Evolutionary conservation across 2,113 vertebrate species (phyloP), one percentile per base, ranked within the genome.

Genomic region (Stegostoma tigrinum): DNA sequence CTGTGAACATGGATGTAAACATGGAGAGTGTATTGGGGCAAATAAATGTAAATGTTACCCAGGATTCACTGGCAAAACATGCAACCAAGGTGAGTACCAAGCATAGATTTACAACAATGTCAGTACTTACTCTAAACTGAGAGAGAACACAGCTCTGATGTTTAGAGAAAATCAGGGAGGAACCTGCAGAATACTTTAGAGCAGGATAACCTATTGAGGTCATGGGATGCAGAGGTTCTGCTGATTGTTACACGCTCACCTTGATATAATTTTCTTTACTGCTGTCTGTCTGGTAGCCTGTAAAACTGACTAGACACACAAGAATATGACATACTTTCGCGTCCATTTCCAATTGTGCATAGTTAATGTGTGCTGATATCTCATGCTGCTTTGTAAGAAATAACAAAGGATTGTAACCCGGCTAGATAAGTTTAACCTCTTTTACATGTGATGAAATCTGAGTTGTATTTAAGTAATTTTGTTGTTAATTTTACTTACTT

Each of bases 11-110:
- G 98, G 98, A 52, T 99, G 99, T 98, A 99, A 98, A 96, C 98
- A 99, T 0, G 99, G 99, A 1, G 98, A 99, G 96, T 99, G 99
- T 95, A 97, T 97, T 75, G 98, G 98, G 96, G 98, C 98, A 86
- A 99, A 98, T 96, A 99, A 98, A 97, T 99, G 99, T 97, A 98
- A 98, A 97, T 99, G 99, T 97, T 98, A 98, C 96, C 98, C 98
- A 93, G 99, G 99, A 97, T 99, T 98, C 97, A 97, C 98, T 0
- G 99, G 99, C 96, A 99, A 98, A 97, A 98, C 97, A 1, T 99
- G 99, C 96, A 98, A 97, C 96, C 99, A 99, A 99, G 99, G 99
- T 99, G 96, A 85, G 80, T 86, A 55, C 34, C 93, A 96, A 91
- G 48, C 72, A 61, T 78, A 89, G 91, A 94, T 38, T 94, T 89